phyloP scores from a whole-genome alignment of 2,113 vertebrate genomes.

The Stictonetta naevosa region DNA sequence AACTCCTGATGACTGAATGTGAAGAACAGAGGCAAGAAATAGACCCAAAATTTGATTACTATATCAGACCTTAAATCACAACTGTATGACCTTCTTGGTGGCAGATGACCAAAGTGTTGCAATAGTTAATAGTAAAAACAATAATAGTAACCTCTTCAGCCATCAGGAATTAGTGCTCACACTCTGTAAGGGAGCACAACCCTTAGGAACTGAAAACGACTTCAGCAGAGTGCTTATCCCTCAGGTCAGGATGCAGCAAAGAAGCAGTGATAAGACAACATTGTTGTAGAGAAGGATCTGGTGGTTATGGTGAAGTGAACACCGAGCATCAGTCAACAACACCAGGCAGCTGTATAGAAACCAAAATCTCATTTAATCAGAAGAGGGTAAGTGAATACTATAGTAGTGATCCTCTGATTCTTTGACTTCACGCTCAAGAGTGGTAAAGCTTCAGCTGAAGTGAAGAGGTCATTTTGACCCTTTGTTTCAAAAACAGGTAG shows the following conservation, averaged over 20 bases:
- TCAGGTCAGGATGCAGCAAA: not conserved
- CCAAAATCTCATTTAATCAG: not conserved
- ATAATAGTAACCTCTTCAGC: not conserved
- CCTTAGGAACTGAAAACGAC: not conserved
- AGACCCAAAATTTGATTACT: not conserved
- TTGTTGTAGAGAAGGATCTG: not conserved
- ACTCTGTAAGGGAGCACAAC: not conserved
- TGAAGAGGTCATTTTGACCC: not conserved
- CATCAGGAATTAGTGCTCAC: not conserved
- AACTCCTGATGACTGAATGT: not conserved
- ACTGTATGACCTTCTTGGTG: not conserved
- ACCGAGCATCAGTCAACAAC: not conserved
- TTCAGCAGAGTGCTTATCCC: not conserved
- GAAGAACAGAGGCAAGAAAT: not conserved
- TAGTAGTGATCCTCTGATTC: not conserved
- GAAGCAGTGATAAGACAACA: not conserved
- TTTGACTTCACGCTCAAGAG: not conserved
- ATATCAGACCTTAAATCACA: not conserved
- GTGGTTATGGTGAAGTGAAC: not conserved
- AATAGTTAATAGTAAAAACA: not conserved
- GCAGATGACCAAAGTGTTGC: not conserved
- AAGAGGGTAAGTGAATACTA: not conserved
- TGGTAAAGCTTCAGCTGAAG: not conserved
- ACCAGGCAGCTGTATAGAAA: not conserved
- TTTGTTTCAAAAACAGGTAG: accelerated